phyloP scores from a whole-genome alignment of 2,797 vertebrate species.

The Lutjanus argentimaculatus region DNA sequence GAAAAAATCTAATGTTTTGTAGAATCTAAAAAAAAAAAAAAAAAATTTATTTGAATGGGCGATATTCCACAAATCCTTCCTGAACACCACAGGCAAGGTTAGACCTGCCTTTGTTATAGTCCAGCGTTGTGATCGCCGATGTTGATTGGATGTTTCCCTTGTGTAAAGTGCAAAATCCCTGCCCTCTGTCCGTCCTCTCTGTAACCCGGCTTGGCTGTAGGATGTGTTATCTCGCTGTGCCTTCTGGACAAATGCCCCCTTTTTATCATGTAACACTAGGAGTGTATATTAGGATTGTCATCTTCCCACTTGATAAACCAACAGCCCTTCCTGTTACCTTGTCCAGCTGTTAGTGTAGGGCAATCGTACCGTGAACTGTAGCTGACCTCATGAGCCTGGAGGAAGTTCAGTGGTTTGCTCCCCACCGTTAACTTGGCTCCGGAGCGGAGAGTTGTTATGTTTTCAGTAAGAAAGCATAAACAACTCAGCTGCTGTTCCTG shows the following conservation, averaged over 20 bases:
- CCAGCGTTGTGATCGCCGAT: constrained; percentile 16
- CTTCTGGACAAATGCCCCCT: constrained; percentile 43
- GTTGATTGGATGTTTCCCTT: constrained; percentile 29
- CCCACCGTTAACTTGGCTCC: constrained; percentile 52
- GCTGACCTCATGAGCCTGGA: constrained; percentile 63
- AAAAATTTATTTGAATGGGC: not conserved
- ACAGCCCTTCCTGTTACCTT: constrained; percentile 68
- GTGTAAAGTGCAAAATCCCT: constrained; percentile 28
- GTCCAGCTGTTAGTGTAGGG: constrained; percentile 54
- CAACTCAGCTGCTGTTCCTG: constrained; percentile 37
- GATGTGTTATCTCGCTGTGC: constrained; percentile 40
- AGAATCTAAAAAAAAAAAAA: not conserved
- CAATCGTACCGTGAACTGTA: constrained; percentile 67
- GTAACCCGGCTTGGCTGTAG: constrained; percentile 52
- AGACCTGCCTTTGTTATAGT: constrained; percentile 13
- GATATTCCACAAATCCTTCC: constrained; percentile 5
- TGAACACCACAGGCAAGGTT: constrained; percentile 32
- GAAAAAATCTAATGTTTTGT: constrained; percentile 10
- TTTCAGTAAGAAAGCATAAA: constrained; percentile 57
- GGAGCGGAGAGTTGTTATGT: constrained; percentile 34
- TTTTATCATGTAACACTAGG: constrained; percentile 42
- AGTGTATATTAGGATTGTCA: constrained; percentile 56
- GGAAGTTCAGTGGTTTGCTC: constrained; percentile 59
- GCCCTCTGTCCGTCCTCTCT: constrained; percentile 46
- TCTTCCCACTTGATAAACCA: constrained; percentile 53